A percentile compares a stretch with the other conserved stretches of the same genome.
These are phyloP conservation scores for Brachymystax lenok DNA, from an alignment of 2,797 vertebrate genomes.

Conservation along the genomic window DNA sequence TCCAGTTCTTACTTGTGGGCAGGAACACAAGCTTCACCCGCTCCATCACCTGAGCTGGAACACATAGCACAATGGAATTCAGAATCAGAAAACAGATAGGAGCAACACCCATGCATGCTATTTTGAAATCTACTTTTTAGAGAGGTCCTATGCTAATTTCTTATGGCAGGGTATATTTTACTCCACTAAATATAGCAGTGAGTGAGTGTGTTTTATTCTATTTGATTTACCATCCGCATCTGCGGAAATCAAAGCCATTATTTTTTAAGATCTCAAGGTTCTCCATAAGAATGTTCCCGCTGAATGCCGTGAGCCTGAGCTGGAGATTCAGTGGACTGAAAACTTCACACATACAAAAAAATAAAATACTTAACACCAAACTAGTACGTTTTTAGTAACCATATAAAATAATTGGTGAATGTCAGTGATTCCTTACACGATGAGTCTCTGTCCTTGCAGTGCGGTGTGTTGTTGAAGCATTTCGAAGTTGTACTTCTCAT, in stretches of 20 bases:
- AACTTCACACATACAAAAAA: slow-evolving; percentile 13
- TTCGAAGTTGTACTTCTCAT: slow-evolving; percentile 99
- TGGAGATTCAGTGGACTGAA: slow-evolving; percentile 91
- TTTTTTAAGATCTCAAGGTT: slow-evolving; percentile 94
- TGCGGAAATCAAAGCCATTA: slow-evolving; percentile 94
- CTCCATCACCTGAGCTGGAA: slow-evolving; percentile 87
- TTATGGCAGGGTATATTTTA: too few species aligned
- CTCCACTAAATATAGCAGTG: neutral
- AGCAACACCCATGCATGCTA: neutral
- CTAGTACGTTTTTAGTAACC: too few species aligned
- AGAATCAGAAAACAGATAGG: neutral
- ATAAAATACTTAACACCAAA: too few species aligned
- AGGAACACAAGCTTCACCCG: slow-evolving; percentile 89
- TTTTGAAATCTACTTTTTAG: too few species aligned
- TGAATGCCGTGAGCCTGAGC: slow-evolving; percentile 89
- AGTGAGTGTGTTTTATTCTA: neutral
- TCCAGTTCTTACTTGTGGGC: slow-evolving; percentile 97
- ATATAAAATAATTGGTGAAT: too few species aligned
- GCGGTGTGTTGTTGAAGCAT: slow-evolving; percentile 88
- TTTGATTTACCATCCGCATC: slow-evolving; percentile 84
- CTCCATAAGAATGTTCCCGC: slow-evolving; percentile 89
- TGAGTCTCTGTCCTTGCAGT: slow-evolving; percentile 92
- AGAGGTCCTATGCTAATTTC: too few species aligned
- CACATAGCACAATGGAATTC: neutral
- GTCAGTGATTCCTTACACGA: slow-evolving; percentile 76